Percentiles rank a stretch among this genome's conserved stretches.
phyloP scores from a whole-genome alignment of 2,888 invertebrate genomes.

The Sabatieria punctata region DNA sequence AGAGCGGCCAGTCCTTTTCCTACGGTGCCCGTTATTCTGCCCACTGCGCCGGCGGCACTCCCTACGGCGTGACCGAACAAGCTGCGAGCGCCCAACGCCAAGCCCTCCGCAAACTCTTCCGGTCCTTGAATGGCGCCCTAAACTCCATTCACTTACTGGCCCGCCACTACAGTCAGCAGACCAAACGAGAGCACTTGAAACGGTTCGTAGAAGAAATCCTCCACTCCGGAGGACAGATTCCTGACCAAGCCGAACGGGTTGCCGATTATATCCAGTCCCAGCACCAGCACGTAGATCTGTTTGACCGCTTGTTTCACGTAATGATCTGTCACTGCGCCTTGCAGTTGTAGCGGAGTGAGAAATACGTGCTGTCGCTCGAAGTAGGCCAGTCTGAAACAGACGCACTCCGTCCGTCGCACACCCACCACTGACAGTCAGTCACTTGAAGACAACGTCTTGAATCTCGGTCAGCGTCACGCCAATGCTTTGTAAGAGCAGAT shows the following conservation, averaged over 20 bases:
- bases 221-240: conserved; percentile 85
- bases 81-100: conserved; percentile 77
- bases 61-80: conserved; percentile 92
- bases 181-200: too few relatives aligned
- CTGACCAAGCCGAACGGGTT: conserved; percentile 93
- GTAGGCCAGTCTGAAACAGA: conserved; percentile 65
- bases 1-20: conserved; percentile 73
- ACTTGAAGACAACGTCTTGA: conserved; percentile 94
- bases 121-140: conserved; percentile 95
- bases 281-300: conserved; percentile 76
- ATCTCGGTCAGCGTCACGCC: conserved; percentile 94
- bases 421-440: too few relatives aligned
- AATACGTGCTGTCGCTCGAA: conserved; percentile 71
- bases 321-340: conserved; percentile 64
- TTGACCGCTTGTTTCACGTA: conserved; percentile 68
- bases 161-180: too few relatives aligned
- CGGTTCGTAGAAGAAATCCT: conserved; percentile 96
- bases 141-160: conserved; percentile 10
- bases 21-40: conserved; percentile 50
- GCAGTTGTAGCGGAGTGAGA: conserved; percentile 67
- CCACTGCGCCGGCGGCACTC: conserved; percentile 91
- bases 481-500: conserved; percentile 75
- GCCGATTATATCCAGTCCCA: conserved; percentile 95
- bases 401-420: too few relatives aligned
- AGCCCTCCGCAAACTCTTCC: conserved; percentile 93